phyloP scores from a whole-genome alignment of 2,797 vertebrate species.

The Carapus acus region DNA sequence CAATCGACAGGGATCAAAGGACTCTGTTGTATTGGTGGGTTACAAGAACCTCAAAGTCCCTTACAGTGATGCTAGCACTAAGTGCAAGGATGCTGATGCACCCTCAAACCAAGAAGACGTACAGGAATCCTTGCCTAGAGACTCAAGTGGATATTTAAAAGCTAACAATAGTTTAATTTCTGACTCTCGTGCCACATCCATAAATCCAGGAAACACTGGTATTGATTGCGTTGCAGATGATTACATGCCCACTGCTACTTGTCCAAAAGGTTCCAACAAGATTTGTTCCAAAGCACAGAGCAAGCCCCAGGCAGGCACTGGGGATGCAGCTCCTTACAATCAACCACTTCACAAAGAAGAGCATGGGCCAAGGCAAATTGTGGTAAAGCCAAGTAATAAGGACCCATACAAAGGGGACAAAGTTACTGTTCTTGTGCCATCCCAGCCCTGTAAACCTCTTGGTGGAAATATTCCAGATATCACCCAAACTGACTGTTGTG shows the following conservation, averaged over 20 bases:
- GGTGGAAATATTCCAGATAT: constrained; percentile 55
- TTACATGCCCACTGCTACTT: constrained; percentile 59
- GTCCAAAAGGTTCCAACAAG: constrained; percentile 65
- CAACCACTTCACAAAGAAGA: constrained; percentile 58
- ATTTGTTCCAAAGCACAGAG: constrained; percentile 68
- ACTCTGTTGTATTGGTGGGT: constrained; percentile 92
- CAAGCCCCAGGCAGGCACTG: constrained; percentile 79
- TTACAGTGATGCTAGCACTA: constrained; percentile 72
- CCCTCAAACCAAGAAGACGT: constrained; percentile 73
- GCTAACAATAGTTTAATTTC: constrained; percentile 65
- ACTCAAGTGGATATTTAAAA: constrained; percentile 69
- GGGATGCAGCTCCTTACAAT: constrained; percentile 62
- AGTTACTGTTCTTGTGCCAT: constrained; percentile 72
- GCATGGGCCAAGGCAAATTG: constrained; percentile 72
- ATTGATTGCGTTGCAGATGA: constrained; percentile 53
- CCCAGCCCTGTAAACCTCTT: constrained; percentile 41
- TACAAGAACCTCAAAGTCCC: constrained; percentile 92
- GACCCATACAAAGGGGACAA: constrained; percentile 78
- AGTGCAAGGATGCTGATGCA: constrained; percentile 74
- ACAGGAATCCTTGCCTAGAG: constrained; percentile 63
- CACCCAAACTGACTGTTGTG: constrained; percentile 51
- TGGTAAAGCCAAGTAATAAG: constrained; percentile 78
- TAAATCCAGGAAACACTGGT: constrained; percentile 58
- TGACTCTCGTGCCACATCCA: constrained; percentile 68
- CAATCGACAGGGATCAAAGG: constrained; percentile 88